phyloP scores from a whole-genome alignment of 2,113 vertebrate species.

The Canis aureus region DNA sequence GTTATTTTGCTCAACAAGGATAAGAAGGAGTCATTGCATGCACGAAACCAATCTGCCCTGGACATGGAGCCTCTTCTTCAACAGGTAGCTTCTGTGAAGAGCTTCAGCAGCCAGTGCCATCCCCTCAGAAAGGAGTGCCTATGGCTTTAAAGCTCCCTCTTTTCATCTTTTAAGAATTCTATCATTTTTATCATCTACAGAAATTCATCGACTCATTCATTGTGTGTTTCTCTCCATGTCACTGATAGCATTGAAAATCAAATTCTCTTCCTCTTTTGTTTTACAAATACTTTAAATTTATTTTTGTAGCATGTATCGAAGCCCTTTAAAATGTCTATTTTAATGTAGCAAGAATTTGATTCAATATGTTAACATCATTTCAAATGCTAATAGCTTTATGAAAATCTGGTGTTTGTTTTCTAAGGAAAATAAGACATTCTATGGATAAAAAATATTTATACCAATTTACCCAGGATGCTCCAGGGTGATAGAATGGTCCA shows the following conservation, averaged over 20 bases:
- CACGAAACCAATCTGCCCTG: neutral
- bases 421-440: neutral
- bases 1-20: constrained; percentile 55
- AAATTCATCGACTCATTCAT: neutral
- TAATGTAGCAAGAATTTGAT: neutral
- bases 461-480: neutral
- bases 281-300: neutral
- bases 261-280: neutral
- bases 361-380: neutral
- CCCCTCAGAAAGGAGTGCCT: neutral
- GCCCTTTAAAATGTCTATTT: constrained; percentile 7
- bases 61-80: neutral
- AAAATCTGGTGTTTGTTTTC: neutral
- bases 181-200: neutral
- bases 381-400: neutral
- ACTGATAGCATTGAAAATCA: neutral
- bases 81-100: neutral
- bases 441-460: neutral
- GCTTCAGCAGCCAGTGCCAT: rapidly evolving
- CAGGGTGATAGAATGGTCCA: neutral
- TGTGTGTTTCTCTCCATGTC: neutral
- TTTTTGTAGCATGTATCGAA: neutral
- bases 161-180: neutral
- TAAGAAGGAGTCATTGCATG: neutral
- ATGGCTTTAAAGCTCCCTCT: neutral